These are phyloP conservation scores for Sinhomidia bicolor DNA, from an alignment of 2,888 invertebrate genomes.

Conservation along the genomic window DNA sequence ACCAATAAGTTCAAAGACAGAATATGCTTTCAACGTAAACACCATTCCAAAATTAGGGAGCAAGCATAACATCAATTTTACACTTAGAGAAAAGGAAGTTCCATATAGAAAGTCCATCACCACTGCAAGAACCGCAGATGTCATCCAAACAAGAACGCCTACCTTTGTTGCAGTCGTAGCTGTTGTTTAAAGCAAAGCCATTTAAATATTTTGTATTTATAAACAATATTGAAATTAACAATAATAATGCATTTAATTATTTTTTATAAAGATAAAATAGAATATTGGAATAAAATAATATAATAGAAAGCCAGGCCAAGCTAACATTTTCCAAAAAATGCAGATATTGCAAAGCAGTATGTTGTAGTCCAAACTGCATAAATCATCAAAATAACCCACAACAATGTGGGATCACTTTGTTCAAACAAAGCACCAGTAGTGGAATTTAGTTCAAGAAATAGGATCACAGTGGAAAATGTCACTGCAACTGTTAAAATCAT, in stretches of 20 bases:
- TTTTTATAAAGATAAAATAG: no score
- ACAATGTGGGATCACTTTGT: conserved; percentile 74
- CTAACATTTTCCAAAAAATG: conserved; percentile 83
- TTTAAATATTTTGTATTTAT: no score
- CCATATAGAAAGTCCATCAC: conserved; percentile 42
- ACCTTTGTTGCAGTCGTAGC: conserved; percentile 74
- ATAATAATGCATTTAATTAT: no score
- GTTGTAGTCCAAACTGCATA: conserved; percentile 82
- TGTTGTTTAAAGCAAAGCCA: conserved; percentile 79
- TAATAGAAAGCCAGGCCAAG: no score
- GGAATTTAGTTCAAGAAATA: conserved; percentile 77
- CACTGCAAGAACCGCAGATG: conserved; percentile 21
- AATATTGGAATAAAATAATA: no score
- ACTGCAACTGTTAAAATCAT: conserved; percentile 81
- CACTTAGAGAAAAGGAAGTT: neutral
- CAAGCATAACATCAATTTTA: conserved; percentile 22
- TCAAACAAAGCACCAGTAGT: conserved; percentile 73
- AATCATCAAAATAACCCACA: conserved; percentile 82
- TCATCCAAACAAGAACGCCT: conserved; percentile 81
- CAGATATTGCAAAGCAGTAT: conserved; percentile 82
- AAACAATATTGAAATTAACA: no score
- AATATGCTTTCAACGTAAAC: neutral
- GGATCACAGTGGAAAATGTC: conserved; percentile 81
- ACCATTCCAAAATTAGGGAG: conserved; percentile 46
- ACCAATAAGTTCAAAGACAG: conserved; percentile 38